phyloP scores from a whole-genome alignment of 2,797 vertebrate species.

The Cyclopterus lumpus region DNA sequence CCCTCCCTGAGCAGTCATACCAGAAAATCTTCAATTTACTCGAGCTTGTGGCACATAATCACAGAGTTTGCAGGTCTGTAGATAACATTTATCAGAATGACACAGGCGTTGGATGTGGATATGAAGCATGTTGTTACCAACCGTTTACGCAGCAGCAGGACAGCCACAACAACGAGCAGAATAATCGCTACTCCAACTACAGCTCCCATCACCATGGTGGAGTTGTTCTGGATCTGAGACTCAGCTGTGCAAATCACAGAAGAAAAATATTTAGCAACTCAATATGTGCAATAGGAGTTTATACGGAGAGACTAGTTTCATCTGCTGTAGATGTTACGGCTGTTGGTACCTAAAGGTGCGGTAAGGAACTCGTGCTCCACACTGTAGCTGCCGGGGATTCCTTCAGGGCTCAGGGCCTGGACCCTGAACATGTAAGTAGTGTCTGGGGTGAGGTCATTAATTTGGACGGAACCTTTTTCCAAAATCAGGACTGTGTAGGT shows the following conservation, averaged over 20 bases:
- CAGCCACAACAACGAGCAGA: conserved; percentile 77
- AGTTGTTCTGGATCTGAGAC: conserved; percentile 76
- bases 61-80: conserved; percentile 53
- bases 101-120: conserved; percentile 35
- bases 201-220: conserved; percentile 85
- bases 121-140: conserved; percentile 60
- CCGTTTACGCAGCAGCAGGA: conserved; percentile 87
- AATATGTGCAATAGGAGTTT: not conserved
- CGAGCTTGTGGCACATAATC: conserved; percentile 52
- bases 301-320: not conserved
- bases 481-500: conserved; percentile 93
- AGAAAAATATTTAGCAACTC: conserved; percentile 12
- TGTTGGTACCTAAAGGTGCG: conserved; percentile 76
- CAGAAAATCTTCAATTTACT: conserved; percentile 48
- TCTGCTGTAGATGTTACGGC: not conserved
- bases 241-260: conserved; percentile 72
- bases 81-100: conserved; percentile 66
- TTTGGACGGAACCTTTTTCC: conserved; percentile 88
- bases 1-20: conserved; percentile 41
- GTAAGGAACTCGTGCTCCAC: conserved; percentile 91
- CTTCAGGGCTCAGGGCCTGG: conserved; percentile 89
- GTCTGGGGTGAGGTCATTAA: conserved; percentile 87
- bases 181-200: conserved; percentile 78
- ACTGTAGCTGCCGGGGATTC: conserved; percentile 87
- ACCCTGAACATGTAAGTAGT: conserved; percentile 91